Percentiles rank a stretch among this genome's conserved stretches.
Evolutionary conservation across 2,113 vertebrate genomes (phyloP).

Genomic region (Australoheros scitulus): DNA sequence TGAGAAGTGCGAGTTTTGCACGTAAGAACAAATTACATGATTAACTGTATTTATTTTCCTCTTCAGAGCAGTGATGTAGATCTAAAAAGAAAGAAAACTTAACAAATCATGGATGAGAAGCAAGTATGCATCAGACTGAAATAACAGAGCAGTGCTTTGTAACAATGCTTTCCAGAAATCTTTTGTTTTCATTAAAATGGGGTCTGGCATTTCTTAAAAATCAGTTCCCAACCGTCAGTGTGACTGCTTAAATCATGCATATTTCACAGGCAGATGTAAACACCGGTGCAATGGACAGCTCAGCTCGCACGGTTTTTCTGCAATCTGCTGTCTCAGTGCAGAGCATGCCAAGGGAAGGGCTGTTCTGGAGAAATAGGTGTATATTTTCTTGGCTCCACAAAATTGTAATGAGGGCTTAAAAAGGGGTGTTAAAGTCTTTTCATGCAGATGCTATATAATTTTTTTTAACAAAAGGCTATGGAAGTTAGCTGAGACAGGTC

Average conservation of each 20-base stretch:
- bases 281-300: neutral
- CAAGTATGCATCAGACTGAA: neutral
- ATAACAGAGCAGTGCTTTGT: neutral
- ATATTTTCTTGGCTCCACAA: neutral
- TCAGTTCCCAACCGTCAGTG: neutral
- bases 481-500: neutral
- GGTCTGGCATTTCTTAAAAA: conserved; percentile 4
- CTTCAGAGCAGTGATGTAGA: too few relatives aligned
- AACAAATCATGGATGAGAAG: neutral
- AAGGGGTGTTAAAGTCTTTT: neutral
- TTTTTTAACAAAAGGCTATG: neutral
- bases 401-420: neutral
- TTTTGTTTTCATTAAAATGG: conserved; percentile 4
- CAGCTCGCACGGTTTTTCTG: neutral
- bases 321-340: neutral
- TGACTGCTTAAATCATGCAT: neutral
- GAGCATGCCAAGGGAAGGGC: neutral
- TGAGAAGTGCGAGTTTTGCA: neutral
- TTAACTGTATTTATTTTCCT: neutral
- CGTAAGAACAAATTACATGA: neutral
- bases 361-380: neutral
- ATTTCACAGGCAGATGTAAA: conserved; percentile 12
- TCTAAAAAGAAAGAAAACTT: too few relatives aligned
- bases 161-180: neutral
- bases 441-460: neutral